Base-by-base conservation (phyloP, 2,113 vertebrate species). In the Gymnarchus niloticus region DNA sequence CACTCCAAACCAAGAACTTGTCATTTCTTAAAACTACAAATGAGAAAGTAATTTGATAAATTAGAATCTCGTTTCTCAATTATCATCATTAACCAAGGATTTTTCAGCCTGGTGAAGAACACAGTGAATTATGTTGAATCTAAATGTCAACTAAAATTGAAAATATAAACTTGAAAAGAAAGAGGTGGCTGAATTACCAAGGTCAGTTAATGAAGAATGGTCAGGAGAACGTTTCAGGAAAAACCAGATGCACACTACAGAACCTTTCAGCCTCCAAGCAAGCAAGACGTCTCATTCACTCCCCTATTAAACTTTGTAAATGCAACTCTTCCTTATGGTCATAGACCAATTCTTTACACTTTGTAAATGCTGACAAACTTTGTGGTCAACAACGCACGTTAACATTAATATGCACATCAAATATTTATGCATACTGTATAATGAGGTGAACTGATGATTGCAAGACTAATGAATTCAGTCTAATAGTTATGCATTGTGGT, bases 71-170 rank as follows among this genome's bases (percentile, higher is more conserved):
- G 59, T n/a, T 10, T 65, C 9, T 33, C 9, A 33, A 65, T 65
- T 28, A 37, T 0, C 6, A 73, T 3, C 2, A 54, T 54, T 5
- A 54, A 17, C 65, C 33, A 48, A 78, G 19, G 76, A n/a, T 48
- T 78, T 78, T 44, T 17, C 46, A 46, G 46, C 17, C 44, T 44
- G 23, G 6, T 37, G 49, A 33, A n/a, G 25, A 54, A 23, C 54
- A 33, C 33, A 82, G 28, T 82, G 0, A 82, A 52, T 25, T 1
- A 9, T 37, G 14, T 82, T 54, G n/a, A 82, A 49, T 14, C 6
- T 82, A 82, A 82, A 82, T 82, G 51, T 56, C 80, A 82, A 56
- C 80, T 56, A 82, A 82, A 54, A 56, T 56, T 82, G 48, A 56
- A 54, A 52, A 82, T 28, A 82, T 82, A 51, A 82, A 49, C 25